Conservation (phyloP, 2,797 vertebrate genomes). For the Platalea minor region DNA sequence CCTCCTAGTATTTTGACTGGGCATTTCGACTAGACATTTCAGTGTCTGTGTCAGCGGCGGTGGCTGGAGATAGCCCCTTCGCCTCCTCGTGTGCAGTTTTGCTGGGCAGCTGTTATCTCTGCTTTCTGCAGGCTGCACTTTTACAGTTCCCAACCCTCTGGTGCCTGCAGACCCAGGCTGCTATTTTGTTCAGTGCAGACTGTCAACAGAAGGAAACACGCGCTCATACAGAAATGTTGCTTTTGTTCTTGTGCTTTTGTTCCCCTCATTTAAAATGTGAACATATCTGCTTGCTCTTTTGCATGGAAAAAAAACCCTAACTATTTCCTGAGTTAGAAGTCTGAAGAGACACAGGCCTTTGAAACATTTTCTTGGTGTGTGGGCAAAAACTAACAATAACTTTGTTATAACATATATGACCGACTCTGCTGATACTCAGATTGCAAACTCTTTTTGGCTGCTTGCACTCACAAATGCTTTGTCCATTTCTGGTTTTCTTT, state of each 20-base stretch:
- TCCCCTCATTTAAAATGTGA: neutral
- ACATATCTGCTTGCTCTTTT: neutral
- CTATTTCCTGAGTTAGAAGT: constrained; percentile 13
- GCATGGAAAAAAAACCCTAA: neutral
- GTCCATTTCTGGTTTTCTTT: constrained; percentile 5
- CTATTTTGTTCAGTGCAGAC: neutral
- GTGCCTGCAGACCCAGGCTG: neutral
- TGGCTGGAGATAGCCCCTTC: neutral
- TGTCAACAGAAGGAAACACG: neutral
- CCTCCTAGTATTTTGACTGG: neutral
- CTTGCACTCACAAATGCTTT: neutral
- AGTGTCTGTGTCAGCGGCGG: neutral
- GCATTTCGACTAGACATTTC: neutral
- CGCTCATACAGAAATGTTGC: neutral
- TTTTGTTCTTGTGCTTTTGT: constrained; percentile 18
- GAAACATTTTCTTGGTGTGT: constrained; percentile 27
- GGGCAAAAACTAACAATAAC: constrained; percentile 20
- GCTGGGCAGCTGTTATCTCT: neutral
- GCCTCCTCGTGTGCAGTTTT: neutral
- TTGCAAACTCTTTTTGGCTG: neutral
- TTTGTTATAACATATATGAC: neutral
- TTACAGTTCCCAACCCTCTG: neutral
- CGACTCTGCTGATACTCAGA: neutral
- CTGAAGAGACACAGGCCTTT: constrained; percentile 22
- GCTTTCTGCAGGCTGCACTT: neutral